phyloP scores from a whole-genome alignment of 2,797 vertebrate genomes.

The Hafferia zeledoni region DNA sequence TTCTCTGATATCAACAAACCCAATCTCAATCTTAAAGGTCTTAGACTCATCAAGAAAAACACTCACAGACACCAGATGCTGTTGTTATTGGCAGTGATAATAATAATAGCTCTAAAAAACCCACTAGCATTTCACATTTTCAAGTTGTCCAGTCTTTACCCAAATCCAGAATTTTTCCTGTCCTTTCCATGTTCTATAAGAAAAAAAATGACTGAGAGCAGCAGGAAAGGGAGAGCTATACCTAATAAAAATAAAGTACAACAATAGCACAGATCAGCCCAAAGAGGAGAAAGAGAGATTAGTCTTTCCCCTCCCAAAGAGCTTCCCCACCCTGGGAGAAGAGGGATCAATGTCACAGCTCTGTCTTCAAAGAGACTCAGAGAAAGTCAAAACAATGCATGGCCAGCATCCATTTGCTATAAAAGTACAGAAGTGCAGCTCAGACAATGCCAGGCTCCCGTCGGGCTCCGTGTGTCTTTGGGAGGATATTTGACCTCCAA shows the following conservation, averaged over 20 bases:
- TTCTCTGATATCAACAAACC: neutral
- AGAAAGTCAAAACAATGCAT: conserved; percentile 30
- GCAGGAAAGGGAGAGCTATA: neutral
- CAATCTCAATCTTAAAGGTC: neutral
- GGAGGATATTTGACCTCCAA: conserved; percentile 9
- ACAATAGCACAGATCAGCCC: neutral
- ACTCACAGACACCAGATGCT: neutral
- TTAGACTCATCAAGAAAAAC: neutral
- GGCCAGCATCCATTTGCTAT: conserved; percentile 13
- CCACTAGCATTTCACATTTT: neutral
- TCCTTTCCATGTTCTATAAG: neutral
- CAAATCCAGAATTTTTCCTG: neutral
- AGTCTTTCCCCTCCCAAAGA: neutral
- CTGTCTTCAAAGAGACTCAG: conserved; percentile 13
- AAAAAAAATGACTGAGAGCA: neutral
- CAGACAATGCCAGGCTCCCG: neutral
- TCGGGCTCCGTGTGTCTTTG: rapidly evolving
- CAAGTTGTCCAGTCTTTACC: neutral
- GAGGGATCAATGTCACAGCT: neutral
- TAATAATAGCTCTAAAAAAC: neutral
- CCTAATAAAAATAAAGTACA: neutral
- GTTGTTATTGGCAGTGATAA: neutral
- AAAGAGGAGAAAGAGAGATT: neutral
- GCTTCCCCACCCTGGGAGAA: neutral
- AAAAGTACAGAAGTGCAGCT: neutral